Evolutionary conservation across 2,888 invertebrate genomes (phyloP).

Genomic region (Pristionchus maxplancki): DNA sequence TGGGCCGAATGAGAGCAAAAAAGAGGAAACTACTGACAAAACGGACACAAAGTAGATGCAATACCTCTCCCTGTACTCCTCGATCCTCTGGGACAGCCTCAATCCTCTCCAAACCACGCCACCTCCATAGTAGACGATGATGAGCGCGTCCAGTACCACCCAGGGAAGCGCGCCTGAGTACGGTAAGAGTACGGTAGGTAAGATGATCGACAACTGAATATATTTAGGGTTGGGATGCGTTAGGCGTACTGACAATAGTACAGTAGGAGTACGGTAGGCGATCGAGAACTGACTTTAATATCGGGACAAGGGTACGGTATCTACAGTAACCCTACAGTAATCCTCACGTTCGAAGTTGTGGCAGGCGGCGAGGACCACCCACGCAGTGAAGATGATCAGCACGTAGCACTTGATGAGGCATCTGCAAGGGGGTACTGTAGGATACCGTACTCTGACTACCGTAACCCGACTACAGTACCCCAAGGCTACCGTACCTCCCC

Average conservation of each 20-base stretch:
- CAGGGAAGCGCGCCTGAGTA: slow-evolving; percentile 9
- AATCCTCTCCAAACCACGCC: neutral
- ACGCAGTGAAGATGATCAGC: neutral
- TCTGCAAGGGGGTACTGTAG: neutral
- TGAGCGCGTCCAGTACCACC: neutral
- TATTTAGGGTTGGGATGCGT: too few species aligned
- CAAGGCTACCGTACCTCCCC: neutral
- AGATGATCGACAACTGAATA: neutral
- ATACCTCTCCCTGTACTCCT: too few species aligned
- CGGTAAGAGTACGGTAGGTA: too few species aligned
- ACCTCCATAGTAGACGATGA: neutral
- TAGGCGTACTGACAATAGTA: too few species aligned
- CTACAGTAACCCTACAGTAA: neutral
- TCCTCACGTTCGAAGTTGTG: neutral
- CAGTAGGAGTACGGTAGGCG: too few species aligned
- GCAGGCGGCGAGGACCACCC: neutral
- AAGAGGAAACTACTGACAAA: too few species aligned
- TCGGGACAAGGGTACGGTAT: neutral
- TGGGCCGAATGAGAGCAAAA: too few species aligned
- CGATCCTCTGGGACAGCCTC: neutral
- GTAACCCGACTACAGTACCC: neutral
- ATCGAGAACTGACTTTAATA: neutral
- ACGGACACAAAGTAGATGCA: too few species aligned
- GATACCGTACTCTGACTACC: neutral
- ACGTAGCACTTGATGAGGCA: neutral